Evolutionary conservation across 2,888 invertebrate species (phyloP), one percentile per base, ranked within the genome.

Genomic region (Halictus quadricinctus): DNA sequence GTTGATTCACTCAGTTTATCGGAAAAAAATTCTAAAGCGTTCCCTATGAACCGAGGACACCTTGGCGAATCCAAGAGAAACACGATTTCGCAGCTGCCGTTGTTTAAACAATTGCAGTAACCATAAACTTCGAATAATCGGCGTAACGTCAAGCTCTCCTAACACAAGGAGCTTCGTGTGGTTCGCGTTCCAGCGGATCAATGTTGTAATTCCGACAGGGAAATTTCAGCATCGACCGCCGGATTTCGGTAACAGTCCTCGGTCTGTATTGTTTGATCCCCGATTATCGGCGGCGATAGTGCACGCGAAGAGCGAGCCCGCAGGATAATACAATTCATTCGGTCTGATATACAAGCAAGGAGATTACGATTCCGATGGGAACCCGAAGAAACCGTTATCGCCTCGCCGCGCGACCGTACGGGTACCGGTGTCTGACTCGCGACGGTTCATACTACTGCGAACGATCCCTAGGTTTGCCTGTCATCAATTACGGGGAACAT

Each of bases 371-470:
- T 43, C 36, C 43, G 80, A 72, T 76, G 58, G 72, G 84, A 70
- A 81, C 70, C n/a, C 75, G 77, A 84, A 80, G 85, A 83, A 85
- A 85, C 21, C 43, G 83, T 75, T 85, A 80, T 85, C 79, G n/a
- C 36, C n/a, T 36, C 1, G 60, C 25, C 5, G 29, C 66, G 10
- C 70, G 3, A 7, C 15, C 64, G 75, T 70, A 29, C 72, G 29
- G 75, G 43, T 54, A 6, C 78, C 8, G n/a, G 48, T 41, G 69
- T 69, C 78, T 69, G 85, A 84, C 75, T 80, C 75, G 75, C 78
- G 75, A 72, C 58, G 84, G 74, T 36, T 84, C 54, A 75, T 66
- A 84, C 78, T n/a, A 85, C 85, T 78, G 78, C 75, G 60, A 15
- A n/a, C 76, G 74, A 70, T 76, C 36, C 36, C 5, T 4, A 36